These are phyloP conservation scores for Drosophila parabipectinata DNA, from an alignment of 1,140 invertebrate genomes.

Conservation along the genomic window DNA sequence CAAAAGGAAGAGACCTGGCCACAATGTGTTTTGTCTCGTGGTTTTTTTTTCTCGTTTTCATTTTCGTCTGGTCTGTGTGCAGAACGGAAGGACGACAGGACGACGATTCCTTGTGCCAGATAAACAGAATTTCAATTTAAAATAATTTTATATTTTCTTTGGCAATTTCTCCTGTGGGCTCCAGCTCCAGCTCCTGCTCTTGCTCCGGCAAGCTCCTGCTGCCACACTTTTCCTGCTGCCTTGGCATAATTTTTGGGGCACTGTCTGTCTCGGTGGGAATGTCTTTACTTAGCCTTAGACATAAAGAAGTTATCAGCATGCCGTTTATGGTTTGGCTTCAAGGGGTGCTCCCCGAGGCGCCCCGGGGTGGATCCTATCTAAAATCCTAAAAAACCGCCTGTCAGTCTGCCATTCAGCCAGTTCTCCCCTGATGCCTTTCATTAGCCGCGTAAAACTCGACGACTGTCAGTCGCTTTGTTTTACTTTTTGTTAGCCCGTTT, in stretches of 20 bases:
- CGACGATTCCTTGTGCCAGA: constrained; percentile 64
- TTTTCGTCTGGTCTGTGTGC: not conserved
- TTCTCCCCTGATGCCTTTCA: constrained; percentile 47
- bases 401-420: constrained; percentile 7
- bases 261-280: constrained; percentile 26
- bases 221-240: constrained; percentile 55
- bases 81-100: constrained; percentile 12
- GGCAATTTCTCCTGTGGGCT: constrained; percentile 33
- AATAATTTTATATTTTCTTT: constrained; percentile 63
- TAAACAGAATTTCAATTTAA: constrained; percentile 83
- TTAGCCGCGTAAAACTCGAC: constrained; percentile 62
- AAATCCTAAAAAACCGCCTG: constrained; percentile 2
- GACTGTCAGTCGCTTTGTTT: constrained; percentile 66
- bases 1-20: constrained; percentile 19
- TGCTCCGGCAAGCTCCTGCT: constrained; percentile 30
- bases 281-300: constrained; percentile 63
- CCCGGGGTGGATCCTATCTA: not conserved
- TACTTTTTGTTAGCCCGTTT: constrained; percentile 61
- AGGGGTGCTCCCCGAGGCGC: constrained; percentile 7
- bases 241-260: constrained; percentile 17
- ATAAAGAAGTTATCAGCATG: constrained; percentile 77
- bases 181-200: constrained; percentile 40
- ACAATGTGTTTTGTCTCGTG: constrained; percentile 45
- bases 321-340: constrained; percentile 56
- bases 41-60: not conserved